phyloP scores from a whole-genome alignment of 2,797 vertebrate genomes.

The Anguilla obscura region DNA sequence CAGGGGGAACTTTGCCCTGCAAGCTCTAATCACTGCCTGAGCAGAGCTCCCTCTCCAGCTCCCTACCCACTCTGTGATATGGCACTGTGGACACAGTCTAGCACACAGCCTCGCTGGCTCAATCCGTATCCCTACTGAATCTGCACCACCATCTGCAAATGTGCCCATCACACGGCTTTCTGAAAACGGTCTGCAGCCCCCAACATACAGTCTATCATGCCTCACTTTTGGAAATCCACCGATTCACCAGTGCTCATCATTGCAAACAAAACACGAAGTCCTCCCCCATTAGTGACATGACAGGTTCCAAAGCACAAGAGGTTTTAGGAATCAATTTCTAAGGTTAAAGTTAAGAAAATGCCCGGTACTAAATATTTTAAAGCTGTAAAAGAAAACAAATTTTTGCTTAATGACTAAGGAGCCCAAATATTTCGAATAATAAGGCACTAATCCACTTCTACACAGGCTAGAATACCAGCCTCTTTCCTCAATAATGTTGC shows the following conservation, averaged over 20 bases:
- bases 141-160: neutral
- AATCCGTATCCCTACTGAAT: neutral
- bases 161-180: neutral
- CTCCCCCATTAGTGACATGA: neutral
- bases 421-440: neutral
- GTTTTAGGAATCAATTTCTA: neutral
- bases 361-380: neutral
- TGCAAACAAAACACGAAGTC: constrained; percentile 4
- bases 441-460: constrained; percentile 17
- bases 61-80: neutral
- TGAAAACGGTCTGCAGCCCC: no score
- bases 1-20: constrained; percentile 2
- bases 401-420: neutral
- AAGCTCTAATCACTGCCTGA: neutral
- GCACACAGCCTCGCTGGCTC: neutral
- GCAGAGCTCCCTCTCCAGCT: neutral
- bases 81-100: neutral
- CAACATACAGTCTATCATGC: neutral
- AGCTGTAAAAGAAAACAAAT: constrained; percentile 2
- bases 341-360: neutral
- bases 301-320: neutral
- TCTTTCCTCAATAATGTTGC: constrained; percentile 18
- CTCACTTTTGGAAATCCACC: neutral
- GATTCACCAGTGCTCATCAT: neutral
- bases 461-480: neutral